Evolutionary conservation across 2,888 invertebrate species (phyloP), one percentile per base, ranked within the genome.

Genomic region (Cryptosula pallasiana): DNA sequence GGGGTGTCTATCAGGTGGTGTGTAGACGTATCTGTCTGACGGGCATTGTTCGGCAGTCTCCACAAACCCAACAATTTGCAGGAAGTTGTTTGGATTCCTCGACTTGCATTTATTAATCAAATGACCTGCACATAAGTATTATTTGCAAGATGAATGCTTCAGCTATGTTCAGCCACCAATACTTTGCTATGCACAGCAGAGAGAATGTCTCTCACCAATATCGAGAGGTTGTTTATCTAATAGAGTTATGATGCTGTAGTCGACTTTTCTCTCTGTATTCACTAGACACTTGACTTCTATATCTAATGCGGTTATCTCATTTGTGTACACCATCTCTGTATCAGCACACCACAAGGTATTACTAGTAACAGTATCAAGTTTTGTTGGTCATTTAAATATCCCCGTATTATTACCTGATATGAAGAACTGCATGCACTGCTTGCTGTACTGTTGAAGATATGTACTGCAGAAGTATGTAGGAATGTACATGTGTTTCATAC

Each of bases 31-130:
- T 29, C 32, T 70, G 29, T 70, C 70, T n/a, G 70, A 35, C 3
- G 70, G 70, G 70, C 70, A 70, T 25, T 54, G 16, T 16, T 70
- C 70, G 9, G 45, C 25, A n/a, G 70, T 32, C 23, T 70, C 70
- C 35, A 70, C 70, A 63, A 63, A 63, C n/a, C 63, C 63, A 32
- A 34, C 34, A 13, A 63, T 63, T 25, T 34, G 29, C 32, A 63
- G 63, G 32, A 13, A 63, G 13, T 63, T 63, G 34, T 27, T 63
- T 2, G 9, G 5, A 5, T 34, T 27, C 9, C 2, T 20, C 27
- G 32, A 63, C 2, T 34, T 13, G n/a, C 63, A 63, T 63, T 63
- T 27, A 13, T 27, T 63, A 5, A 63, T 27, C 16, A 63, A 32
- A 27, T 63, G 63, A 32, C 63, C 63, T 63, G 27, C 29, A 63